Percentiles rank a stretch among this genome's conserved stretches.
Evolutionary conservation across 2,888 invertebrate species (phyloP).

Genomic region (Piscicola geometra): DNA sequence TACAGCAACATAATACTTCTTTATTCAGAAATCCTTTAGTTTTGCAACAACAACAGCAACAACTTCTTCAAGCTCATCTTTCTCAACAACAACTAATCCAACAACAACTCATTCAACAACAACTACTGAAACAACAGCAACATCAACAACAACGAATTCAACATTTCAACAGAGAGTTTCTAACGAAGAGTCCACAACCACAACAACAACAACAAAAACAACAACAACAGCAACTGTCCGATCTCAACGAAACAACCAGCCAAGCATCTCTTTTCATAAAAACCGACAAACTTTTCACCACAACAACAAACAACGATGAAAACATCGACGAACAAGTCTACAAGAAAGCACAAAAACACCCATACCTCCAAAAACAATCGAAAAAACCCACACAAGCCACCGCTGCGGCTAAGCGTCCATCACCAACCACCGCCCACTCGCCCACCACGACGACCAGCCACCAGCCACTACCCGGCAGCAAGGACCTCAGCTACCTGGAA

Average conservation of each 20-base stretch:
- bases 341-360: background rate
- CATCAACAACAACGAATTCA: background rate
- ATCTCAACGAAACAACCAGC: background rate
- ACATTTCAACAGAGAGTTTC: too few species aligned
- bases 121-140: background rate
- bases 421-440: constrained; percentile 2
- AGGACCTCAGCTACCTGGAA: constrained; percentile 36
- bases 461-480: background rate
- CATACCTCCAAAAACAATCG: background rate
- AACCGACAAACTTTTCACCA: too few species aligned
- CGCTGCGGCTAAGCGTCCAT: background rate
- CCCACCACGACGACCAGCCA: constrained; percentile 6
- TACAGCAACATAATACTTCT: background rate
- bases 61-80: background rate
- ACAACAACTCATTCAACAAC: background rate
- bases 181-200: too few species aligned
- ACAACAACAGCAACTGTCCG: background rate
- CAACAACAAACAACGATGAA: background rate
- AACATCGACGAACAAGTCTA: background rate
- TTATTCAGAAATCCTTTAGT: background rate
- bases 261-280: background rate
- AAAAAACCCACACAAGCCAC: background rate
- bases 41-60: constrained; percentile 4
- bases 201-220: too few species aligned
- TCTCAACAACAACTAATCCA: constrained; percentile 11